Conservation (phyloP, 2,113 vertebrate genomes). For the Propithecus coquereli region DNA sequence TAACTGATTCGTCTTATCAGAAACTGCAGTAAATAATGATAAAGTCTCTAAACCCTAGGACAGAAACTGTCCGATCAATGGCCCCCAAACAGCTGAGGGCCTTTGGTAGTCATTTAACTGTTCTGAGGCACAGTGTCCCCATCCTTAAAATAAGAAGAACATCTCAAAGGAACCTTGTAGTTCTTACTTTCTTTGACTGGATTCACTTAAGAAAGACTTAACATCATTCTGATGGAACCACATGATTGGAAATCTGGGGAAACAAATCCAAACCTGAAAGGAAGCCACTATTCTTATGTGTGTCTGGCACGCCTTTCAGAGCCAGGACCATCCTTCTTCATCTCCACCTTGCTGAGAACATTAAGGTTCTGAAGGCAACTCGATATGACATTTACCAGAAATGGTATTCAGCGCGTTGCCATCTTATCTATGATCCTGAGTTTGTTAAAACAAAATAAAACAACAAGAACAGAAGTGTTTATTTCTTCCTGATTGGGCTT, state of each 20-base stretch:
- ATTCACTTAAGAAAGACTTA: constrained; percentile 23
- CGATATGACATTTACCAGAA: not conserved
- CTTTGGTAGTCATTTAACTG: not conserved
- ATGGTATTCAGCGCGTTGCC: not conserved
- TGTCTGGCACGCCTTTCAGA: not conserved
- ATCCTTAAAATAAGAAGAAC: not conserved
- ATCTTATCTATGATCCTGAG: not conserved
- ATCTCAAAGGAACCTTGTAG: not conserved
- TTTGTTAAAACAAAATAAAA: constrained; percentile 32
- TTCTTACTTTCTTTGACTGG: not conserved
- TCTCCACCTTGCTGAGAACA: not conserved
- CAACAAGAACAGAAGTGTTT: constrained; percentile 15
- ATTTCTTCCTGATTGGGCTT: not conserved
- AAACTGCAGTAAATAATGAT: not conserved
- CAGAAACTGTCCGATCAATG: not conserved
- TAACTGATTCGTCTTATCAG: not conserved
- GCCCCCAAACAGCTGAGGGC: not conserved
- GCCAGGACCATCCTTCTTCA: not conserved
- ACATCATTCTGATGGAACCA: not conserved
- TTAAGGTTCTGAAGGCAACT: not conserved
- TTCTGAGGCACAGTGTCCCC: not conserved
- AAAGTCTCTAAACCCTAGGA: not conserved
- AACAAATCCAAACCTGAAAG: not conserved
- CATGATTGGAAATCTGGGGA: not conserved
- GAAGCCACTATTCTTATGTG: not conserved